These are phyloP conservation scores for Macrosoma leucophasiata DNA, from an alignment of 2,888 invertebrate genomes.

Conservation along the genomic window DNA sequence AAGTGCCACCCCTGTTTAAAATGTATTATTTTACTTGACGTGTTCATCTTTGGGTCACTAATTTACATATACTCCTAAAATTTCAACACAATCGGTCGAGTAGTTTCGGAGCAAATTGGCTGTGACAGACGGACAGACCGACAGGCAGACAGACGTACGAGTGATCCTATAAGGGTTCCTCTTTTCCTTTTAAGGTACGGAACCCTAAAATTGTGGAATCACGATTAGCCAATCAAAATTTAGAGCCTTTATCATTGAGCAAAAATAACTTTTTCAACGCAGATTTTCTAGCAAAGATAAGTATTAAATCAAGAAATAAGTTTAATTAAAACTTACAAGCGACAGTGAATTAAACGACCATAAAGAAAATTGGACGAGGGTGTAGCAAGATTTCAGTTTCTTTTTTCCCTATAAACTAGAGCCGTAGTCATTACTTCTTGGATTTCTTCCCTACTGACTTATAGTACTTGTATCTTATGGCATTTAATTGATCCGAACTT, in stretches of 20 bases:
- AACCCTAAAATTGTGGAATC: not conserved
- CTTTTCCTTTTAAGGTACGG: not conserved
- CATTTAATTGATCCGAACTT: conserved; percentile 57
- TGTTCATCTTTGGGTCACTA: no score
- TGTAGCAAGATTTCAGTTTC: conserved; percentile 33
- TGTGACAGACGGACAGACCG: no score
- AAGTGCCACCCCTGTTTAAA: no score
- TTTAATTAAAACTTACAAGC: conserved; percentile 16
- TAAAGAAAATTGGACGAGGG: conserved; percentile 39
- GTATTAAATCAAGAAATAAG: conserved; percentile 7
- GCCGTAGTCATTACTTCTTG: conserved; percentile 54
- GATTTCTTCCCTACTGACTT: conserved; percentile 57
- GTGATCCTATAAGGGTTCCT: no score
- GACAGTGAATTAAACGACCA: conserved; percentile 36
- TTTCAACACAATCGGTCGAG: no score
- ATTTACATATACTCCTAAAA: no score
- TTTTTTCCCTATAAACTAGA: conserved; percentile 51
- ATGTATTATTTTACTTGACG: no score
- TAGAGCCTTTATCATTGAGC: not conserved
- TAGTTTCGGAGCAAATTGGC: no score
- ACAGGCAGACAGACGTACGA: no score
- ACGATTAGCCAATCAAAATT: not conserved
- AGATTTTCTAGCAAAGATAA: not conserved
- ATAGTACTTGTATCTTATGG: conserved; percentile 58
- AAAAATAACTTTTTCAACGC: not conserved